Percentiles rank a stretch among this genome's conserved stretches.
Evolutionary conservation across 2,113 vertebrate genomes (phyloP).

Genomic region (Apteryx owenii): DNA sequence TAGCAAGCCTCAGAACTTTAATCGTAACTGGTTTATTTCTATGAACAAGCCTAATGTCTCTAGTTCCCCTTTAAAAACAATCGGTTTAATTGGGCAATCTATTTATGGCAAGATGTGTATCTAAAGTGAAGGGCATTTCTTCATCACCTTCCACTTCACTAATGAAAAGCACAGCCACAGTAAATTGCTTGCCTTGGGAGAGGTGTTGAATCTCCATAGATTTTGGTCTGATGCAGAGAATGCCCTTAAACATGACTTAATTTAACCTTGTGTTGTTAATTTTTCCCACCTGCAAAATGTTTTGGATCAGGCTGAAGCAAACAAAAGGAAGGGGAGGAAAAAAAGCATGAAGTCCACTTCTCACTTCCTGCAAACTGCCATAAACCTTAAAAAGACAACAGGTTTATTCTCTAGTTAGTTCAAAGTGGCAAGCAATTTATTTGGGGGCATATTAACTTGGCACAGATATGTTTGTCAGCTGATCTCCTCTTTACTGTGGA

Average conservation of each 20-base stretch:
- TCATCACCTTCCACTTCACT: background rate
- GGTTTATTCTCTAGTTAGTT: background rate
- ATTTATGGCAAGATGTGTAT: conserved; percentile 24
- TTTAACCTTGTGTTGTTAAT: background rate
- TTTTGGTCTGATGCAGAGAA: background rate
- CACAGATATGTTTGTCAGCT: background rate
- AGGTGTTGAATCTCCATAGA: background rate
- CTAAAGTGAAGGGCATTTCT: conserved; percentile 31
- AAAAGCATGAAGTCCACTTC: background rate
- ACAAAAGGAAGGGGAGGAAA: background rate
- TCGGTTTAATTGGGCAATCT: conserved; percentile 4
- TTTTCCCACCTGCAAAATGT: background rate
- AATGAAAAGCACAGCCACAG: background rate
- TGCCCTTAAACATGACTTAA: conserved; percentile 1
- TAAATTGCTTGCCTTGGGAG: background rate
- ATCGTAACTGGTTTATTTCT: background rate
- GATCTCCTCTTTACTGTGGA: background rate
- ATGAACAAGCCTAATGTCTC: background rate
- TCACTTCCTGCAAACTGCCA: background rate
- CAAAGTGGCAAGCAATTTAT: background rate
- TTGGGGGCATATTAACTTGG: background rate
- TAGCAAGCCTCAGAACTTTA: background rate
- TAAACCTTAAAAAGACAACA: background rate
- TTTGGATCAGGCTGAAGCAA: background rate
- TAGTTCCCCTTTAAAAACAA: conserved; percentile 24